Base-by-base conservation (phyloP, 1,140 invertebrate genomes). In the Neodiprion virginianus region DNA sequence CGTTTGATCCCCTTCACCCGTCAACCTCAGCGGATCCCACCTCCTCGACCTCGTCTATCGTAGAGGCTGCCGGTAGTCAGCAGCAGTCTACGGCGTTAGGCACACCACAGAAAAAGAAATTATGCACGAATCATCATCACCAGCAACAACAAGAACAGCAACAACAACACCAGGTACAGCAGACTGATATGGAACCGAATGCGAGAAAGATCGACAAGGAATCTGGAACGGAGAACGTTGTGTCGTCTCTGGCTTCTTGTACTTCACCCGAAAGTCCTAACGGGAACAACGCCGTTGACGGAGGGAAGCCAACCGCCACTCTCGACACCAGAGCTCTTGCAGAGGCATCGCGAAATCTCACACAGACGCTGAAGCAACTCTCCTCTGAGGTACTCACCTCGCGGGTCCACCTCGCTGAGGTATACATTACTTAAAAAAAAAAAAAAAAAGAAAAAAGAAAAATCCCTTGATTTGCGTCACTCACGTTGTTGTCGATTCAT, bases 331-430 rank as follows among this genome's bases (percentile, higher is more conserved):
- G 93, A 74, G 94, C 94, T 9, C 90, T 98, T 4, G 94, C 95
- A 61, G 96, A 97, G 84, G 96, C 96, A 0, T 97, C 95, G 8
- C 92, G 96, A 74, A 98, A 97, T 86, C 90, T 98, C 23, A 97
- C 96, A 61, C 96, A 97, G 85, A 98, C 96, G 23, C 88, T 98
- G 17, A 94, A 96, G 83, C 95, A 97, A 86, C 90, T 98, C 69
- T 97, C 96, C 21, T 95, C 96, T 77, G 95, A 96, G 89, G 95
- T 97, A 71, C 90, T 95, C 76, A 94, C 93, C 76, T 90, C 89
- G 72, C 89, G 89, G 83, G 86, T 88, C 81, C 89, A 90, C 85
- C 83, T 84, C 77, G 83, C 82, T 77, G 83, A 85, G 82, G 83
- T 85, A 85, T 82, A 83, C 79, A 83, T 83, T 85, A 5, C 11